Evolutionary conservation across 2,113 vertebrate genomes (phyloP), one percentile per base, ranked within the genome.

Genomic region (Elaphurus davidianus): DNA sequence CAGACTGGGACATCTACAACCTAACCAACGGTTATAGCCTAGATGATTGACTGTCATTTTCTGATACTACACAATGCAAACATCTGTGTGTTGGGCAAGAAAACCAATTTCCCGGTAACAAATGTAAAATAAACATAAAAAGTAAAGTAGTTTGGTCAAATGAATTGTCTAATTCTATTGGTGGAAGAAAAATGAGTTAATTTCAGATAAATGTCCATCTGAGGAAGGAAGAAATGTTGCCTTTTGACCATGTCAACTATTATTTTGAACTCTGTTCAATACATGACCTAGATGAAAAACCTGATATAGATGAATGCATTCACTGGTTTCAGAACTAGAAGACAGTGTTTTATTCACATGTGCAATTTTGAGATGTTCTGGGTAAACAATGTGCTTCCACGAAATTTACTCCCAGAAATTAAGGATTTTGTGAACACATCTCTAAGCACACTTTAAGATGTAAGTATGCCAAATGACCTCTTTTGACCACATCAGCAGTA

Each of bases 371-470:
- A 27, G 19, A 15, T 6, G 5, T 21, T 60, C 76, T 62, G 50
- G 13, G 60, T 50, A 89, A 82, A 55, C 8, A 62, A 50, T 14
- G 50, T 84, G 81, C 33, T 8, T 59, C 85, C 50, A 40, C 3
- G 0, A 7, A 36, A 21, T 45, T 60, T 21, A 25, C 28, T 74
- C 64, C 15, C 84, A n/a, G 47, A 27, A 7, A 43, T 40, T 74
- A 13, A 74, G 10, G 19, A 74, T 74, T 74, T 40, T 40, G 67
- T 74, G 36, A 74, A 74, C 10, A 40, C 67, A 74, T 74, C 67
- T 81, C 54, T 94, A 40, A 97, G 89, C n/a, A 87, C 16, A 74
- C 30, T 91, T 60, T 93, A 45, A 96, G 87, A 91, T 45, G 17
- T 45, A 85, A 60, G 2, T 17, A 13, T 28, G 28, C 6, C 45